Base-by-base conservation (phyloP, 2,113 vertebrate genomes). In the Chloropsis cyanopogon region DNA sequence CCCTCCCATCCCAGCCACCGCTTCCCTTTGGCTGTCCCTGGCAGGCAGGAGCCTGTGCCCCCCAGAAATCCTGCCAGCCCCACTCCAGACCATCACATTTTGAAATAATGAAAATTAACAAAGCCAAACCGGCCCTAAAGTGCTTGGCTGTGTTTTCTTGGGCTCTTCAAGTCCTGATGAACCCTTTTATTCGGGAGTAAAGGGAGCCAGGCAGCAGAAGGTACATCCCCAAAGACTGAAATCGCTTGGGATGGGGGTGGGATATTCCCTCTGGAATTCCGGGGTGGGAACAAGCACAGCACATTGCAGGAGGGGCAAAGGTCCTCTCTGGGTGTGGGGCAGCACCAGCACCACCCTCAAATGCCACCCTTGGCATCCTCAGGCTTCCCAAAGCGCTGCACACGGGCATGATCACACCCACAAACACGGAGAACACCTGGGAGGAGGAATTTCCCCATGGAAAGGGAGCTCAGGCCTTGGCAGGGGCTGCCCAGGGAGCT, bases 361-460 rank as follows among this genome's bases (percentile, higher is more conserved):
- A 19, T 2, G 4, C n/a, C 2, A 0, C 7, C 52, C 42, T 71
- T 7, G 44, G 16, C 11, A 11, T 10, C 50, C 50, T 10, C 31
- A 65, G 61, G 4, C 11, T 28, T 17, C 33, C 59, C 49, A 11
- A 72, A 14, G 9, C 54, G 15, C 42, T 24, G 25, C 26, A 2
- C 1, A 39, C 1, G 1, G 1, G 11, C 1, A 0, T 5, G 35
- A 15, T 8, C 2, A 1, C 31, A 11, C 14, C 11, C n/a, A 9
- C 24, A 21, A 4, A 24, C 8, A 15, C 5, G 3, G 6, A 2
- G 9, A 16, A 5, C 5, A 9, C 10, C 9, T 18, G 28, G 24
- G 15, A 61, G 47, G 1, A 29, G 49, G 7, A 39, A 47, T 29
- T 70, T 13, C 3, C 2, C 1, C 39, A 2, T 20, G 73, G 54